Percentiles rank a stretch among this genome's conserved stretches.
phyloP scores from a whole-genome alignment of 1,140 invertebrate genomes.

The Lycorma delicatula region DNA sequence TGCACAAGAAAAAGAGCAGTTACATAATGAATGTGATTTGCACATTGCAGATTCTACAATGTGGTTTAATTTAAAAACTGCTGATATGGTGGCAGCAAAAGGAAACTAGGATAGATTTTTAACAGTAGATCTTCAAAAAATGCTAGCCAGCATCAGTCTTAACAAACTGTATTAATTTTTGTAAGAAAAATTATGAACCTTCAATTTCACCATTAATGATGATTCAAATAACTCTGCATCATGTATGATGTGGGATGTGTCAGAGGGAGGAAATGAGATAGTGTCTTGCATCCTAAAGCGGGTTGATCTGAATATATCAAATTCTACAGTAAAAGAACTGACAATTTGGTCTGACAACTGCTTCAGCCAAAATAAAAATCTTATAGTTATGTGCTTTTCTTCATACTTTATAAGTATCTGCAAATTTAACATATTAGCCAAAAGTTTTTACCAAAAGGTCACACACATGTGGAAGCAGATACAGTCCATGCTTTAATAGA shows the following conservation, averaged over 20 bases:
- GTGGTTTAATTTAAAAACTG: neutral
- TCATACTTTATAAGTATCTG: neutral
- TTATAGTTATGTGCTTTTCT: neutral
- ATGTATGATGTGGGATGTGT: neutral
- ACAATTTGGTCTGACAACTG: neutral
- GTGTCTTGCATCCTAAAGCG: neutral
- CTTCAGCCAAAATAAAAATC: neutral
- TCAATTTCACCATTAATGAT: neutral
- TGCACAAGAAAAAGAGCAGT: neutral
- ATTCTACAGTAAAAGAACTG: neutral
- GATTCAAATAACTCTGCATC: neutral
- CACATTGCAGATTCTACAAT: neutral
- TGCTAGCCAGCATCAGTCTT: neutral
- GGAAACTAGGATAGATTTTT: neutral
- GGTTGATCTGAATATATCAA: neutral
- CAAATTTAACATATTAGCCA: neutral
- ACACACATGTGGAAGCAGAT: too few relatives aligned
- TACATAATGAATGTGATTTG: neutral
- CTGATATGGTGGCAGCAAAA: neutral
- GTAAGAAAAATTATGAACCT: neutral
- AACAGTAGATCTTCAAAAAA: conserved; percentile 1
- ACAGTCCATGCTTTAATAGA: too few relatives aligned
- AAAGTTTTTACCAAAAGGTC: too few relatives aligned
- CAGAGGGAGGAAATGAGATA: neutral
- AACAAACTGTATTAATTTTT: neutral